Conservation (phyloP, 2,888 invertebrate species). For the Diploptera punctata region DNA sequence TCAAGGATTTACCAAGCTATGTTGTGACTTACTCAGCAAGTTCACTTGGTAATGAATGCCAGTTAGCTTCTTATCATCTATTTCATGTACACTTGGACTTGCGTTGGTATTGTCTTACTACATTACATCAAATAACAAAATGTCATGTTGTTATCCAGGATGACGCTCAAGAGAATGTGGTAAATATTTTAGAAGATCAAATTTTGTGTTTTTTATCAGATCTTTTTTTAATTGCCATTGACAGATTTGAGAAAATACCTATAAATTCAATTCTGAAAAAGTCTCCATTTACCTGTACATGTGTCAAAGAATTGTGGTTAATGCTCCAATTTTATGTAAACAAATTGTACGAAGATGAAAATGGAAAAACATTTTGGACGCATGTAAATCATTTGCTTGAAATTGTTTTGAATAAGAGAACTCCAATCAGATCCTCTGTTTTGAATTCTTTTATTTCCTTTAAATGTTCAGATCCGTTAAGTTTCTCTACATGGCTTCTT, state of each 20-base stretch:
- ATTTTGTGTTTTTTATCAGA: slow-evolving; percentile 33
- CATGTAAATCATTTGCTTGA: slow-evolving; percentile 32
- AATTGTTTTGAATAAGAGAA: slow-evolving; percentile 5
- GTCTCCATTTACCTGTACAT: too few species aligned
- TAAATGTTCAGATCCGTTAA: slow-evolving; percentile 31
- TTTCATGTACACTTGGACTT: slow-evolving; percentile 60
- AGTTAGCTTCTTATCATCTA: slow-evolving; percentile 57
- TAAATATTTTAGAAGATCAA: slow-evolving; percentile 19
- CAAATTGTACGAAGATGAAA: too few species aligned
- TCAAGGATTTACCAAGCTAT: slow-evolving; percentile 53
- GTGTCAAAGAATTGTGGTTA: too few species aligned
- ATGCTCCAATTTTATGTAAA: too few species aligned
- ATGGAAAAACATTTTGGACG: slow-evolving; percentile 37
- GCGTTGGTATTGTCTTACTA: slow-evolving; percentile 56
- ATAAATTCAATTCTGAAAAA: too few species aligned
- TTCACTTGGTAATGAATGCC: slow-evolving; percentile 54
- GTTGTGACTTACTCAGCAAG: slow-evolving; percentile 54
- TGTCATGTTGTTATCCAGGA: neutral
- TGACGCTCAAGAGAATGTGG: neutral
- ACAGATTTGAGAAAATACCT: slow-evolving; percentile 36
- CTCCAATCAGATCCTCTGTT: neutral
- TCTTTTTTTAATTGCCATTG: slow-evolving; percentile 27
- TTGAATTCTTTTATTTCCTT: slow-evolving; percentile 3
- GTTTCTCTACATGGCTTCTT: slow-evolving; percentile 36
- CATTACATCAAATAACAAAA: slow-evolving; percentile 30